Conservation (phyloP, 35 echinoderm and acorn worm genomes). For the Ophiothrix spiculata region DNA sequence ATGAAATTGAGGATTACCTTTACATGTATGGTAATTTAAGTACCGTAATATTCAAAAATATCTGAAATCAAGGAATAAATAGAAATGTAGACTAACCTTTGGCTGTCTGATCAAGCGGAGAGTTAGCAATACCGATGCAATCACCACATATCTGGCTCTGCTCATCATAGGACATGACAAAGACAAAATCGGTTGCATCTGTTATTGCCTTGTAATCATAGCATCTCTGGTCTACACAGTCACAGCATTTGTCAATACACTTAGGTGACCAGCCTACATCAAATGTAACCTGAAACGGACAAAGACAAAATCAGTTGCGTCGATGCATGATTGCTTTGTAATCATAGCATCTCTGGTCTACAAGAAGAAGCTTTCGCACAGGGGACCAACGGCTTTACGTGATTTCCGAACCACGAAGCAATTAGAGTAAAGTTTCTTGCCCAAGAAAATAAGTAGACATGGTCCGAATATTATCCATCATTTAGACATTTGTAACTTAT, state of each 20-base stretch:
- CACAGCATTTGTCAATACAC: conserved; percentile 87
- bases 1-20: no score
- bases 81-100: conserved; percentile 38
- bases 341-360: conserved; percentile 89
- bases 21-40: no score
- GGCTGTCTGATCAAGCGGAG: conserved; percentile 75
- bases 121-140: conserved; percentile 91
- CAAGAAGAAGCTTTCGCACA: no score
- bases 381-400: no score
- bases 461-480: no score
- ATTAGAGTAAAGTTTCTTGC: no score
- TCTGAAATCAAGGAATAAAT: no score
- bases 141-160: conserved; percentile 84
- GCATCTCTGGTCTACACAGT: conserved; percentile 82
- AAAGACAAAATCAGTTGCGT: conserved; percentile 71
- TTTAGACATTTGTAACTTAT: no score
- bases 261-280: conserved; percentile 94
- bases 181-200: conserved; percentile 66
- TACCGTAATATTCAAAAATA: no score
- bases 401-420: no score
- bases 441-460: no score
- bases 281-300: conserved; percentile 75
- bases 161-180: conserved; percentile 95
- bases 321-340: conserved; percentile 76
- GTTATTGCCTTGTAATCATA: conserved; percentile 89